phyloP scores from a whole-genome alignment of 2,888 invertebrate species.

The Cephus pulcher region DNA sequence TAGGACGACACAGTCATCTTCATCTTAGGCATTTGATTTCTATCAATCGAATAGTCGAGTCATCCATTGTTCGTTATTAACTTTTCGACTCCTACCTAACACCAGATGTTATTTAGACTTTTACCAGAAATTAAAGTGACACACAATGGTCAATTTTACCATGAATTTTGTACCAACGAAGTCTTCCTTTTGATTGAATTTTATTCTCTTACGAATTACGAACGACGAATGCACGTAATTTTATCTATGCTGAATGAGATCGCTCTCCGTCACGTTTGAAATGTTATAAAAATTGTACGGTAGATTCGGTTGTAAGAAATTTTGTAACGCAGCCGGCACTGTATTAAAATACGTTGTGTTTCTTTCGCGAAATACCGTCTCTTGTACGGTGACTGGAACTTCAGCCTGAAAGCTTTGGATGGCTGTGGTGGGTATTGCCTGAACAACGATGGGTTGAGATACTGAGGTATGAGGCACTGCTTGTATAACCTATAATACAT shows the following conservation, averaged over 20 bases:
- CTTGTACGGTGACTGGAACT: slow-evolving; percentile 23
- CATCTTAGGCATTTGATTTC: neutral
- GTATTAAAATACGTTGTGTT: slow-evolving; percentile 55
- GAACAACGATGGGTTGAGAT: slow-evolving; percentile 58
- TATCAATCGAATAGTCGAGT: neutral
- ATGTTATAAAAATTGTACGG: slow-evolving; percentile 63
- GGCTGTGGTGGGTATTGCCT: slow-evolving; percentile 51
- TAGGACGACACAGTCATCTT: neutral
- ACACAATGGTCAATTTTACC: neutral
- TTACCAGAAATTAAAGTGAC: neutral
- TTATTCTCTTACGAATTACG: neutral
- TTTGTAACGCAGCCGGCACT: slow-evolving; percentile 52
- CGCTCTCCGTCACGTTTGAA: slow-evolving; percentile 53
- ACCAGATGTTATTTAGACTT: neutral
- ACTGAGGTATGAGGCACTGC: slow-evolving; percentile 49
- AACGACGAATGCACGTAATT: slow-evolving; percentile 4
- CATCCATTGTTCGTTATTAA: neutral
- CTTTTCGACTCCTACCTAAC: neutral
- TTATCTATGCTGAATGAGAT: slow-evolving; percentile 56
- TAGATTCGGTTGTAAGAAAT: slow-evolving; percentile 56
- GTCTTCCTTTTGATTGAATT: slow-evolving; percentile 1
- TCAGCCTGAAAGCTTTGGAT: slow-evolving; percentile 55
- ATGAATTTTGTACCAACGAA: neutral
- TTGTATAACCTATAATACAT: slow-evolving; percentile 51
- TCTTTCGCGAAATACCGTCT: slow-evolving; percentile 50